These are phyloP conservation scores for Saccostrea glomerata DNA, from an alignment of 1,140 invertebrate species.

Conservation along the genomic window DNA sequence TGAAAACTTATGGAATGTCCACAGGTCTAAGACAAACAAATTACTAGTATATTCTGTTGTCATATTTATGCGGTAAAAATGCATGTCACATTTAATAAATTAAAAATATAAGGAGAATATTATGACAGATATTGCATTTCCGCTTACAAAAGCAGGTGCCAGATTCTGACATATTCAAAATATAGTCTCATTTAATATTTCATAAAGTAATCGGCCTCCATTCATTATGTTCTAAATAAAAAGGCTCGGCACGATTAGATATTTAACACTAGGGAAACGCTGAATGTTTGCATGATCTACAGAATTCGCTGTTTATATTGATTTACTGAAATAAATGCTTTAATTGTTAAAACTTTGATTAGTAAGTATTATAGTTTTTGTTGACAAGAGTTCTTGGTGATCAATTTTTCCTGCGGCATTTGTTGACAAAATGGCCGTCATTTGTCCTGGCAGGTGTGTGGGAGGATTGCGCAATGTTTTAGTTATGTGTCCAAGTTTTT, in stretches of 20 bases:
- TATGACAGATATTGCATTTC: neutral
- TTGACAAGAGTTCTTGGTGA: neutral
- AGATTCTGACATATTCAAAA: neutral
- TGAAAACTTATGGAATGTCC: too few relatives aligned
- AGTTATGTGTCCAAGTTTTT: too few relatives aligned
- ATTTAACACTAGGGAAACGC: neutral
- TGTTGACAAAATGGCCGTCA: neutral
- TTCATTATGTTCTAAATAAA: neutral
- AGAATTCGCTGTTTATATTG: neutral
- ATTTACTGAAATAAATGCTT: neutral
- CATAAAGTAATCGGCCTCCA: neutral
- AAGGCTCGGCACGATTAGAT: neutral
- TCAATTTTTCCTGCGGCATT: neutral
- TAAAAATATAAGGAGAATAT: neutral
- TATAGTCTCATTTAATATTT: neutral
- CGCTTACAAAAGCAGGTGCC: neutral
- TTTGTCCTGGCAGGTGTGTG: neutral
- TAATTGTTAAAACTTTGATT: constrained; percentile 13
- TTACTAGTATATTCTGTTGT: too few relatives aligned
- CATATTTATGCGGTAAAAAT: too few relatives aligned
- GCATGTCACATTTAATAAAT: neutral
- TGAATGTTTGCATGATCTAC: neutral
- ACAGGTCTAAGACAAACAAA: too few relatives aligned
- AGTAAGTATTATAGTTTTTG: neutral
- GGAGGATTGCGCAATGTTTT: too few relatives aligned